phyloP scores from a whole-genome alignment of 2,113 vertebrate genomes.

The Heterotis niloticus region DNA sequence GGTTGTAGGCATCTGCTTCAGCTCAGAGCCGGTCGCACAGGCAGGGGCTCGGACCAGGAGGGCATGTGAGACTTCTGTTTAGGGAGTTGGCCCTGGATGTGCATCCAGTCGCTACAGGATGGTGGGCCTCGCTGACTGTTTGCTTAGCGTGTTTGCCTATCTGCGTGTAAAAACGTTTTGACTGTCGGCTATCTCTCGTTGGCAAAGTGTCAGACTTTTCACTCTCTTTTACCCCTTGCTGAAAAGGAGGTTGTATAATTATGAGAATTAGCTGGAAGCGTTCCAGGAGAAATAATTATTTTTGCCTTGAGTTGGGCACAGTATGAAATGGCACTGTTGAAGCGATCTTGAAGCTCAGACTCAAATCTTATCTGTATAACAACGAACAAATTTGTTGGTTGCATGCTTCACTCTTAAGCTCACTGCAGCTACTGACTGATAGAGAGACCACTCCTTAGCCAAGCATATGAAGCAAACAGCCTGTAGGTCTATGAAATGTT shows the following conservation, averaged over 20 bases:
- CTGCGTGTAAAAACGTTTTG: conserved; percentile 16
- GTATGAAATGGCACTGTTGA: neutral
- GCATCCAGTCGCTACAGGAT: neutral
- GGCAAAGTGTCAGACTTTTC: neutral
- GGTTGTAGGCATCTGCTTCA: conserved; percentile 34
- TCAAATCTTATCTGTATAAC: no score
- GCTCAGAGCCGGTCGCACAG: neutral
- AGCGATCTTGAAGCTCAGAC: no score
- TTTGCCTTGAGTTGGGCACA: no score
- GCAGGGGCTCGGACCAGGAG: neutral
- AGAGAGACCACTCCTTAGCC: no score
- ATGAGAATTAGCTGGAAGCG: neutral
- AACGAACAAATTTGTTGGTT: no score
- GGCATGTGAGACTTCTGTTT: neutral
- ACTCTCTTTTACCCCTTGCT: neutral
- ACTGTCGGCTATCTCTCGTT: neutral
- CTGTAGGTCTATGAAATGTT: no score
- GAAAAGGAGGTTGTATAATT: neutral
- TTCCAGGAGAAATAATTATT: neutral
- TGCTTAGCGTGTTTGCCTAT: conserved; percentile 9
- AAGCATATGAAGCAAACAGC: no score
- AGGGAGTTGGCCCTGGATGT: neutral
- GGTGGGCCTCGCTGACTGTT: neutral
- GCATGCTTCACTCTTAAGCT: no score
- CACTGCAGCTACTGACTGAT: no score